phyloP scores from a whole-genome alignment of 2,888 invertebrate genomes.

The Cremastinae sp. region DNA sequence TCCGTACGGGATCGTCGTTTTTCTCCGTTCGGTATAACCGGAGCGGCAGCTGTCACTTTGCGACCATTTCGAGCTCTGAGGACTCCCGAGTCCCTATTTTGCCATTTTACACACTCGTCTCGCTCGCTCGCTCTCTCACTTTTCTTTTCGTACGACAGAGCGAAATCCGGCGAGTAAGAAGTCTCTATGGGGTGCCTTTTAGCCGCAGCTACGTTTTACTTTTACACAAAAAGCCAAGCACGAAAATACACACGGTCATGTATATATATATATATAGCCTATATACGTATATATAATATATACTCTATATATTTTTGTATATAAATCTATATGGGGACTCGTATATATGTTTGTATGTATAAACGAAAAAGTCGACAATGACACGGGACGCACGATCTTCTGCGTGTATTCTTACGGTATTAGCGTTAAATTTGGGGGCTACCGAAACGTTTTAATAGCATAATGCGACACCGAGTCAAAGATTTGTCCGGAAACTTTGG shows the following conservation, averaged over 20 bases:
- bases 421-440: constrained; percentile 76
- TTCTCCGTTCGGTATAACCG: constrained; percentile 40
- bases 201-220: constrained; percentile 2
- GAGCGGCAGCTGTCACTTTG: constrained; percentile 57
- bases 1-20: background rate
- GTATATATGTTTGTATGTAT: too few species aligned
- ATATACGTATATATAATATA: too few species aligned
- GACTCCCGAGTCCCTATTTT: constrained; percentile 35
- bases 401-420: constrained; percentile 78
- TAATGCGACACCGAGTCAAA: constrained; percentile 48
- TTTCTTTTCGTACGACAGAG: background rate
- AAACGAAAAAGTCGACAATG: constrained; percentile 61
- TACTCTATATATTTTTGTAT: too few species aligned
- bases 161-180: too few species aligned
- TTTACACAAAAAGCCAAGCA: constrained; percentile 13
- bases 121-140: background rate
- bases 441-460: constrained; percentile 56
- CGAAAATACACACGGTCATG: too few species aligned
- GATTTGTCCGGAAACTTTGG: constrained; percentile 33
- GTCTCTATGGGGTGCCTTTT: constrained; percentile 42
- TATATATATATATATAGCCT: too few species aligned
- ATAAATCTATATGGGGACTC: too few species aligned
- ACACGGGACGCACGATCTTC: constrained; percentile 42
- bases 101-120: constrained; percentile 43
- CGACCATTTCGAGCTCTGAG: constrained; percentile 20